A percentile compares a stretch with the other conserved stretches of the same genome.
Evolutionary conservation across 2,888 invertebrate genomes (phyloP).

Genomic region (Phragmatobia fuliginosa): DNA sequence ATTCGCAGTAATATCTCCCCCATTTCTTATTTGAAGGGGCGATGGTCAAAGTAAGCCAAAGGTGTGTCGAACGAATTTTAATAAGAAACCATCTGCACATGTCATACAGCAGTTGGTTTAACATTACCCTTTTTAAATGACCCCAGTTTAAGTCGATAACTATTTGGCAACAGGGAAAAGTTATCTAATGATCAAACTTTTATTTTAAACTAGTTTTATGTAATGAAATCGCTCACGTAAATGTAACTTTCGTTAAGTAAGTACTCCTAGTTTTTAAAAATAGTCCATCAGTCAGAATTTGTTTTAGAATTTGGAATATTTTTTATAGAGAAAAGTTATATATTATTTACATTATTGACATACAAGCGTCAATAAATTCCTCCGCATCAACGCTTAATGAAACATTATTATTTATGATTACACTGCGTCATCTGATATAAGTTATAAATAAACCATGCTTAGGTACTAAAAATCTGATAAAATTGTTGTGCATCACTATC

Average conservation of each 20-base stretch:
- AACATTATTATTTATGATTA: too few relatives aligned
- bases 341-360: too few relatives aligned
- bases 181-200: background rate
- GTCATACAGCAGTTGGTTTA: background rate
- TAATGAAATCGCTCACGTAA: background rate
- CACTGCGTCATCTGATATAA: background rate
- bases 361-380: too few relatives aligned
- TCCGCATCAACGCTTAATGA: too few relatives aligned
- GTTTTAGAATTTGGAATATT: too few relatives aligned
- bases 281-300: too few relatives aligned
- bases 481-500: slow-evolving; percentile 36
- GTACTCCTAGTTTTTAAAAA: too few relatives aligned
- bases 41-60: slow-evolving; percentile 22
- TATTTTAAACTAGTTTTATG: background rate
- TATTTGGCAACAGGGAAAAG: background rate
- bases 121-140: slow-evolving; percentile 1
- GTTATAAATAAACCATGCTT: too few relatives aligned
- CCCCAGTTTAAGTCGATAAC: background rate
- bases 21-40: slow-evolving; percentile 18
- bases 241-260: background rate
- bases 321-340: too few relatives aligned
- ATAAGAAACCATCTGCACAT: slow-evolving; percentile 27
- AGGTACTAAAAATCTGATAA: slow-evolving; percentile 24
- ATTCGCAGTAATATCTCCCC: slow-evolving; percentile 23
- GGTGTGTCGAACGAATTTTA: slow-evolving; percentile 20